Percentiles rank a stretch among this genome's conserved stretches.
Conservation (phyloP, 2,888 invertebrate genomes). For the Steromphala cineraria region DNA sequence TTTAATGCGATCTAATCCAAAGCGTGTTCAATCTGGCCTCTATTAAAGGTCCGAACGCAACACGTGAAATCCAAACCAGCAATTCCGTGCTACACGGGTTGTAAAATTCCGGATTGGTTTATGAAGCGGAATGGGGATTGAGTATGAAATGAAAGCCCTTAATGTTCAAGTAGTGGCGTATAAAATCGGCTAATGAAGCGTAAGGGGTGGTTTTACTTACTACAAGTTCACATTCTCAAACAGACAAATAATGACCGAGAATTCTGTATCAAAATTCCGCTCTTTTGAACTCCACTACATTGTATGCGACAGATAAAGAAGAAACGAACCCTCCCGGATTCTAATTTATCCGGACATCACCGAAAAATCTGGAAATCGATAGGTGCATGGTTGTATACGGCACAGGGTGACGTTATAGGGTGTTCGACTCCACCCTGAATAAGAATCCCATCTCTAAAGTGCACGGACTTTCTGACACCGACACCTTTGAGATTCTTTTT, state of each 20-base stretch:
- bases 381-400: not conserved
- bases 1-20: not conserved
- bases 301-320: not conserved
- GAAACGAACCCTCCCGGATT: not conserved
- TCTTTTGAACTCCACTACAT: not conserved
- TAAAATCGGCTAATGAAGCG: not conserved
- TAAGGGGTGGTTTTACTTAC: not conserved
- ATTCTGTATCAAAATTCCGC: not conserved
- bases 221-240: not conserved
- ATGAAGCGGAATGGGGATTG: conserved; percentile 2
- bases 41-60: not conserved
- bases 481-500: too few species aligned
- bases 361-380: not conserved
- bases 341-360: not conserved
- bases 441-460: not conserved
- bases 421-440: not conserved
- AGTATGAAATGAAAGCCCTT: not conserved
- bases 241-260: not conserved
- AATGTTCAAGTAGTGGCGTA: not conserved
- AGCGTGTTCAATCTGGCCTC: not conserved
- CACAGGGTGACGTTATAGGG: not conserved
- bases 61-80: not conserved
- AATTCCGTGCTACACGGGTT: not conserved
- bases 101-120: not conserved
- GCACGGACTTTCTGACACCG: not conserved